Evolutionary conservation across 1,140 invertebrate species (phyloP).

Genomic region (Brachionus angularis): DNA sequence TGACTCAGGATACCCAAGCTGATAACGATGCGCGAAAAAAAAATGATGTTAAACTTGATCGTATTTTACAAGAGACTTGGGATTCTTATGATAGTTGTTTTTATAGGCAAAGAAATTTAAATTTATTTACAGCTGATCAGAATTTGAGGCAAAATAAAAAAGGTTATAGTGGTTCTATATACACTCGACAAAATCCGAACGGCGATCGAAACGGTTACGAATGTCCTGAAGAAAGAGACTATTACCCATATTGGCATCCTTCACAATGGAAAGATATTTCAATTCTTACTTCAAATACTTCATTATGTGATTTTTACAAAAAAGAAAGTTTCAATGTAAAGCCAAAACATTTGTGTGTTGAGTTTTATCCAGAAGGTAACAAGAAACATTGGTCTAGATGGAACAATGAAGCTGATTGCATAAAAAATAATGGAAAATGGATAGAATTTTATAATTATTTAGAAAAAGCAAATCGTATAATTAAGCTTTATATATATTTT

Average conservation of each 20-base stretch:
- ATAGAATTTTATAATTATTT: slow-evolving; percentile 26
- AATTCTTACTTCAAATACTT: slow-evolving; percentile 52
- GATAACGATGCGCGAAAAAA: slow-evolving; percentile 47
- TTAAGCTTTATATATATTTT: neutral
- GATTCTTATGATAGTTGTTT: slow-evolving; percentile 56
- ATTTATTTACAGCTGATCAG: slow-evolving; percentile 56
- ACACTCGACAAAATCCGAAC: slow-evolving; percentile 55
- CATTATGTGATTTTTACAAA: slow-evolving; percentile 52
- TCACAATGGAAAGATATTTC: slow-evolving; percentile 56
- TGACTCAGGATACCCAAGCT: slow-evolving; percentile 46
- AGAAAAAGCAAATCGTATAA: slow-evolving; percentile 41
- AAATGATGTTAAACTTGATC: slow-evolving; percentile 47
- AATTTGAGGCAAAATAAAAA: slow-evolving; percentile 52
- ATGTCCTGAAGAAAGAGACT: slow-evolving; percentile 57
- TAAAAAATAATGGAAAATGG: slow-evolving; percentile 39
- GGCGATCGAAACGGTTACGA: slow-evolving; percentile 55
- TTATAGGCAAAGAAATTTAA: slow-evolving; percentile 53
- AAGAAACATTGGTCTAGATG: slow-evolving; percentile 38
- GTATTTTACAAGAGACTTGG: slow-evolving; percentile 55
- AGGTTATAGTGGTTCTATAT: slow-evolving; percentile 57
- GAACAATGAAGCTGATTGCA: slow-evolving; percentile 39
- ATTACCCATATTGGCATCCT: slow-evolving; percentile 58
- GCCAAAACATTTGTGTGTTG: slow-evolving; percentile 52
- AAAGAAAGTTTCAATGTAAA: slow-evolving; percentile 53
- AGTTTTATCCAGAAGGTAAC: slow-evolving; percentile 46